These are phyloP conservation scores for Hydrozoanthus gracilis DNA, from an alignment of 92 coral and sea anemone species.

Conservation along the genomic window DNA sequence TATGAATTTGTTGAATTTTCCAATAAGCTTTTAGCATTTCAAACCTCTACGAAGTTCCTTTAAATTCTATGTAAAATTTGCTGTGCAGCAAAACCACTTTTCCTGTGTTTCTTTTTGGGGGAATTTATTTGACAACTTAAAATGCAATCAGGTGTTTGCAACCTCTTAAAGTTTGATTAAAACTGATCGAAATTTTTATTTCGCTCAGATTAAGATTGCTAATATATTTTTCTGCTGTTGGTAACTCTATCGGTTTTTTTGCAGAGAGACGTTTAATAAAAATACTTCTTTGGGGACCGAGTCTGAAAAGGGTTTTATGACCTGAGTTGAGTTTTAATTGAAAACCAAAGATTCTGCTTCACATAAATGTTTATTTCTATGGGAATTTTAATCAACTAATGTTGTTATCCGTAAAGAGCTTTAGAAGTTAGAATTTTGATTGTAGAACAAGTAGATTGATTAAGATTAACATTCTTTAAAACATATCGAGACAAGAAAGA, in stretches of 20 bases:
- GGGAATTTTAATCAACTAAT: conserved; percentile 21
- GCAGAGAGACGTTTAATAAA: background rate
- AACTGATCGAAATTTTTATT: conserved; percentile 11
- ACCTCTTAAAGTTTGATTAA: conserved; percentile 44
- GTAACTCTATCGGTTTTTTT: background rate
- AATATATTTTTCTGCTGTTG: background rate
- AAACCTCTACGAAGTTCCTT: too few relatives aligned
- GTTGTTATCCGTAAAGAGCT: background rate
- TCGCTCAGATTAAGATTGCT: background rate
- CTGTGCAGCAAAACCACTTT: too few relatives aligned
- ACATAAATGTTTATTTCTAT: conserved; percentile 19
- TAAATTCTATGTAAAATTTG: too few relatives aligned
- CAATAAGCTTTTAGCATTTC: too few relatives aligned
- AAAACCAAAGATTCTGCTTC: conserved; percentile 32
- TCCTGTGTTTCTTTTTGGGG: background rate
- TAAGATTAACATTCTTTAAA: background rate
- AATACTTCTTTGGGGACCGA: background rate
- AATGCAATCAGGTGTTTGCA: conserved; percentile 11
- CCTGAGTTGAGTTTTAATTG: conserved; percentile 18
- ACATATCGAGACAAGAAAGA: background rate
- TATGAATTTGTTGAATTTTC: too few relatives aligned
- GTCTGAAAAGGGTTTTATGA: background rate
- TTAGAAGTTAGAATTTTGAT: background rate
- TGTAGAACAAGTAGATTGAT: background rate
- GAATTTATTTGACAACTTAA: background rate